Conservation (phyloP, 1,140 invertebrate genomes). For the Phenacoccus solenopsis region DNA sequence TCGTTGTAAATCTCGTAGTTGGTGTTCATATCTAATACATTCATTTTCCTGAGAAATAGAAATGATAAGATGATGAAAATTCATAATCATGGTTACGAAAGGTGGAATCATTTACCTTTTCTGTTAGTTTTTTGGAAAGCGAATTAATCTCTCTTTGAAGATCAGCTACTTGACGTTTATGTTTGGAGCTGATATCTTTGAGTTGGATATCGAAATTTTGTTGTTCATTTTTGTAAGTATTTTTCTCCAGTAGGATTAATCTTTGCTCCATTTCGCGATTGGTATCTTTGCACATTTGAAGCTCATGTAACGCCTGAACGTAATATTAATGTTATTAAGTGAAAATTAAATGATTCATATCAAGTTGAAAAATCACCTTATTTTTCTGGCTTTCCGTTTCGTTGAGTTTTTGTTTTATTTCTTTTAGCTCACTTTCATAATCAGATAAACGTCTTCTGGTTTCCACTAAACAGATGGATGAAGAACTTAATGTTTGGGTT, state of each 20-base stretch:
- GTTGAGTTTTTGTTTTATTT: background rate
- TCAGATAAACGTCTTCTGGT: background rate
- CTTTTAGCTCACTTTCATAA: background rate
- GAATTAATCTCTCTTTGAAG: background rate
- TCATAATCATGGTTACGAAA: background rate
- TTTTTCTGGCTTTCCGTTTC: background rate
- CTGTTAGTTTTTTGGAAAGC: background rate
- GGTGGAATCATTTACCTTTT: background rate
- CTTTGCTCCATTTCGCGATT: background rate
- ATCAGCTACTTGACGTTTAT: background rate
- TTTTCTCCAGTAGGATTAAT: background rate
- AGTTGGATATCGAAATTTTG: background rate
- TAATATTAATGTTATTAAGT: no score
- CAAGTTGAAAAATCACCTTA: background rate
- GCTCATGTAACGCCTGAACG: background rate
- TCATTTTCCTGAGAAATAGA: background rate
- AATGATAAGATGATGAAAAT: background rate
- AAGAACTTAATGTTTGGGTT: background rate
- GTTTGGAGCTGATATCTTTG: background rate
- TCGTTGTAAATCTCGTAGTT: background rate
- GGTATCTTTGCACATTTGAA: background rate
- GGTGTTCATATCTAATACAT: background rate
- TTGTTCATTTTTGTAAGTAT: background rate
- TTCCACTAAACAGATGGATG: constrained; percentile 13
- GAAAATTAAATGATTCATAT: no score